phyloP scores from a whole-genome alignment of 2,888 invertebrate species.

The Clunio marinus region DNA sequence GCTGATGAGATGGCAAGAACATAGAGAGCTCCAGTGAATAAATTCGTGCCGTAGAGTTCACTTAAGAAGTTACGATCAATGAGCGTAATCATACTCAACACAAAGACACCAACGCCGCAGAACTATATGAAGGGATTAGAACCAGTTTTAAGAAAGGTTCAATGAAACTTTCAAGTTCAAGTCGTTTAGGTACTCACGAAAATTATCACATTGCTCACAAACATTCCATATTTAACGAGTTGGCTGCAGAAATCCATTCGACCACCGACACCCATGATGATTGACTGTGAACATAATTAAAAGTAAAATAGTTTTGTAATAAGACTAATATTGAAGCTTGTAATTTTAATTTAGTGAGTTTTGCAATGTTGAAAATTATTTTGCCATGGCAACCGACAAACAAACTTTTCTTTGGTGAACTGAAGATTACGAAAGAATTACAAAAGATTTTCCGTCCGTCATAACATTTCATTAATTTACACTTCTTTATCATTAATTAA shows the following conservation, averaged over 20 bases:
- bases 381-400: conserved; percentile 32
- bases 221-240: conserved; percentile 81
- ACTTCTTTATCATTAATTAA: not conserved
- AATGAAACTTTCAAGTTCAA: not conserved
- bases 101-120: conserved; percentile 72
- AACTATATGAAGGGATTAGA: conserved; percentile 54
- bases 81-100: conserved; percentile 79
- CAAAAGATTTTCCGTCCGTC: too few species aligned
- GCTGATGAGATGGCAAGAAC: conserved; percentile 79
- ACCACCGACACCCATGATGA: conserved; percentile 67
- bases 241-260: conserved; percentile 86
- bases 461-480: not conserved
- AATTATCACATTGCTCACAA: conserved; percentile 76
- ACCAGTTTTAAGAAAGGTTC: conserved; percentile 41
- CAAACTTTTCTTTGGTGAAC: too few species aligned
- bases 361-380: not conserved
- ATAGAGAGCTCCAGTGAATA: conserved; percentile 81
- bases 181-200: conserved; percentile 64
- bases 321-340: too few species aligned
- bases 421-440: too few species aligned
- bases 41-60: conserved; percentile 78
- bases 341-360: too few species aligned
- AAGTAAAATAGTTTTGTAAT: not conserved
- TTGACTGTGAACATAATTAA: not conserved
- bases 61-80: conserved; percentile 79